These are phyloP conservation scores for Odontomyia ornata DNA, from an alignment of 2,888 invertebrate species.

Conservation along the genomic window DNA sequence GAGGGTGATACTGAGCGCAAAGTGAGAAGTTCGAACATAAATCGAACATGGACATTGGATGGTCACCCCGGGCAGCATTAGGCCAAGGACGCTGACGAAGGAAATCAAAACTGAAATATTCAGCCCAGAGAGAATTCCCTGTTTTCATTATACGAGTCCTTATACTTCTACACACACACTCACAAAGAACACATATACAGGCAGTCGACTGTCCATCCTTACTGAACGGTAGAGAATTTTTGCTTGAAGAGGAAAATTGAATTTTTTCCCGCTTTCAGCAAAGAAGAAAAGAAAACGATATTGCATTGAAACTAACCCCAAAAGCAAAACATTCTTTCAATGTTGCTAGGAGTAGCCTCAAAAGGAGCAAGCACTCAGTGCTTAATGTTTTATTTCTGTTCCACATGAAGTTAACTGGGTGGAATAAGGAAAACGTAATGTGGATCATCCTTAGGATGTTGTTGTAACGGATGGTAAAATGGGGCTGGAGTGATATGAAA, in stretches of 20 bases:
- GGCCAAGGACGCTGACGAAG: conserved; percentile 32
- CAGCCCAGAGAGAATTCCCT: background rate
- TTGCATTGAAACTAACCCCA: background rate
- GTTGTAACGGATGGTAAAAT: background rate
- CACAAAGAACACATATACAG: background rate
- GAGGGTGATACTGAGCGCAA: background rate
- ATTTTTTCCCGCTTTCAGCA: background rate
- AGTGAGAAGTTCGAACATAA: background rate
- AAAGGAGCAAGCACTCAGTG: background rate
- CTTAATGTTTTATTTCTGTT: conserved; percentile 27
- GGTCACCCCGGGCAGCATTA: conserved; percentile 3
- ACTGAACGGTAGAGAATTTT: background rate
- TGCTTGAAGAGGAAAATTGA: conserved; percentile 10
- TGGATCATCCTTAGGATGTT: background rate
- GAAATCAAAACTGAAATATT: conserved; percentile 14
- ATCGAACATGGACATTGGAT: background rate
- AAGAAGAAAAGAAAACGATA: conserved; percentile 2
- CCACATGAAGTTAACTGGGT: conserved; percentile 19
- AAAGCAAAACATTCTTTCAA: background rate
- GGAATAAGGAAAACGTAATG: conserved; percentile 2
- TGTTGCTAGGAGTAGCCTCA: background rate
- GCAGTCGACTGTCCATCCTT: background rate
- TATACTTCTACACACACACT: background rate
- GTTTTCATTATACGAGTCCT: conserved; percentile 18
- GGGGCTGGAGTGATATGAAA: background rate